phyloP scores from a whole-genome alignment of 2,888 invertebrate species.

The Polydesmus complanatus region DNA sequence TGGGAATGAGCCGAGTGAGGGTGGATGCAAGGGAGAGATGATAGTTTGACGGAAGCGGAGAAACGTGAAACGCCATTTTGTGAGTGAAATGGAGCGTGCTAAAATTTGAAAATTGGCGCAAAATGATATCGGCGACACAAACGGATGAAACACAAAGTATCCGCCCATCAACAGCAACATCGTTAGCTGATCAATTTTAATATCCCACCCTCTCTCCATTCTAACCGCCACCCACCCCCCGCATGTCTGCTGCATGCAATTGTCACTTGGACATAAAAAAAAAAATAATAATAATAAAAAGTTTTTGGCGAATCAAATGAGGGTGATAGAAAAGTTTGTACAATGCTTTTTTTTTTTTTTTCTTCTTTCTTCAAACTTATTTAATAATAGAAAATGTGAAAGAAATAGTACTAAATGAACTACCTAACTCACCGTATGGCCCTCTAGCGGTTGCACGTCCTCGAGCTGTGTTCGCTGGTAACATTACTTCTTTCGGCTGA shows the following conservation, averaged over 20 bases:
- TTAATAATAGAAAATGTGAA: background rate
- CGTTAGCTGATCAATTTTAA: no score
- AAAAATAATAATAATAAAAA: no score
- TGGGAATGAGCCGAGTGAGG: background rate
- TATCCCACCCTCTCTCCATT: no score
- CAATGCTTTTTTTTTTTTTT: no score
- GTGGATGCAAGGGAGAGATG: background rate
- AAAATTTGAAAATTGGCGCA: background rate
- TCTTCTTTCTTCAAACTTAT: no score
- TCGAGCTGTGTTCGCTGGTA: slow-evolving; percentile 90
- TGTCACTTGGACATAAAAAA: no score
- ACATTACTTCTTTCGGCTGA: slow-evolving; percentile 99
- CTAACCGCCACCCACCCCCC: no score
- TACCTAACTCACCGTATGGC: slow-evolving; percentile 74
- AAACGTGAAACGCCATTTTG: background rate
- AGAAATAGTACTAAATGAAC: background rate
- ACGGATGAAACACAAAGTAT: background rate
- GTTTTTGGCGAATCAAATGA: no score
- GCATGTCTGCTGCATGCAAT: no score
- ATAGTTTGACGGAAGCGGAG: background rate
- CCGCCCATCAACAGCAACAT: no score
- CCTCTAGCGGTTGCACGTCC: slow-evolving; percentile 88
- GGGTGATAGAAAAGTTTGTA: no score
- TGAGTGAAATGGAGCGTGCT: background rate
- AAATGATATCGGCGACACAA: background rate